These are phyloP conservation scores for Sisyra terminalis DNA, from an alignment of 2,888 invertebrate genomes.

Conservation along the genomic window DNA sequence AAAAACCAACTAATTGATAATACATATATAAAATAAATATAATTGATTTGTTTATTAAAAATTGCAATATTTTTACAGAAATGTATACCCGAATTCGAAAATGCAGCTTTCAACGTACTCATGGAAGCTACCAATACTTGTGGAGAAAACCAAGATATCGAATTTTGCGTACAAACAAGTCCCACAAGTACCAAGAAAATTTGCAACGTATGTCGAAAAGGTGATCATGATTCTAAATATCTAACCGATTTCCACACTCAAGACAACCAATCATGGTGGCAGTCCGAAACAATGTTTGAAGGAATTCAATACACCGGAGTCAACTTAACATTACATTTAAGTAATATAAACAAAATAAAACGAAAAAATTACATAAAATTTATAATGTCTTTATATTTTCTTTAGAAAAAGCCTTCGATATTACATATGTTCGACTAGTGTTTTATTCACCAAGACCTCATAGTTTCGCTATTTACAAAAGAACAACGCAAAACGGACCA, in stretches of 20 bases:
- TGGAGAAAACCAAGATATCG: slow-evolving; percentile 59
- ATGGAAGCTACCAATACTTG: slow-evolving; percentile 96
- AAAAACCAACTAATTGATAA: not conserved
- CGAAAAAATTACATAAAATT: too few species aligned
- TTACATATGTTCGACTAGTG: slow-evolving; percentile 86
- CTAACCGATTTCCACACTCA: slow-evolving; percentile 86
- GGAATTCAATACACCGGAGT: slow-evolving; percentile 81
- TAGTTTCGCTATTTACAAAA: slow-evolving; percentile 91
- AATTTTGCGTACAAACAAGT: slow-evolving; percentile 88
- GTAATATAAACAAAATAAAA: slow-evolving; percentile 37
- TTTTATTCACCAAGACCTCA: slow-evolving; percentile 95
- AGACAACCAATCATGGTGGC: slow-evolving; percentile 92
- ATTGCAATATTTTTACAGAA: slow-evolving; percentile 35
- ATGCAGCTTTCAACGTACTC: slow-evolving; percentile 78
- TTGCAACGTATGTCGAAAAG: slow-evolving; percentile 59
- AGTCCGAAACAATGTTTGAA: slow-evolving; percentile 94
- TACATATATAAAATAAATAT: too few species aligned
- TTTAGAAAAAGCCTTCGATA: slow-evolving; percentile 89
- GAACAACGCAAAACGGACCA: slow-evolving; percentile 53
- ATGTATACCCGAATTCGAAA: slow-evolving; percentile 93
- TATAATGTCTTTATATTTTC: slow-evolving; percentile 15
- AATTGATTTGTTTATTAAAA: too few species aligned
- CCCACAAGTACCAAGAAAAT: slow-evolving; percentile 48
- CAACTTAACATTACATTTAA: slow-evolving; percentile 76
- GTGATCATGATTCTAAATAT: slow-evolving; percentile 52